Percentiles rank a stretch among this genome's conserved stretches.
phyloP scores from a whole-genome alignment of 2,797 vertebrate genomes.

The Onychomys leucogaster region DNA sequence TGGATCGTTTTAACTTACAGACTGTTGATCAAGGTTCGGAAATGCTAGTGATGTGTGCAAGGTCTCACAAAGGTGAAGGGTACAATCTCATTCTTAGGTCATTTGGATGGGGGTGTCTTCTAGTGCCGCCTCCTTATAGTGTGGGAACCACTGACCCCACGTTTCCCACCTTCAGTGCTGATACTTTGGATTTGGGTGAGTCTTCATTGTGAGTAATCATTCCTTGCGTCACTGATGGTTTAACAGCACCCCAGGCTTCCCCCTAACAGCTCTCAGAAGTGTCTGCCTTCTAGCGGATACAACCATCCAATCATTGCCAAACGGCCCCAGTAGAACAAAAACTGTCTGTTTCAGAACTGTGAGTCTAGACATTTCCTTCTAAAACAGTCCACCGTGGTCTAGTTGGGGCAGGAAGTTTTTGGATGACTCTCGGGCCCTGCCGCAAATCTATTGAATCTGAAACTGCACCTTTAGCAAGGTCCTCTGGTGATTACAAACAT shows the following conservation, averaged over 20 bases:
- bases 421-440: not conserved
- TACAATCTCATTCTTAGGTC: rapidly evolving
- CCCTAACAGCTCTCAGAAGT: not conserved
- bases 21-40: rapidly evolving
- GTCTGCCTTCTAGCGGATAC: not conserved
- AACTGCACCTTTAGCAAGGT: not conserved
- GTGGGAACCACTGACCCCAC: not conserved
- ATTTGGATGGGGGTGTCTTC: not conserved
- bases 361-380: constrained; percentile 24
- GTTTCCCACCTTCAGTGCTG: not conserved
- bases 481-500: not conserved
- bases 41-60: not conserved
- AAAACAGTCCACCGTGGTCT: not conserved
- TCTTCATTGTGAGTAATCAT: not conserved
- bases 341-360: not conserved
- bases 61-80: not conserved
- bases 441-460: not conserved
- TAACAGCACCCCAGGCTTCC: not conserved
- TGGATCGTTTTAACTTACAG: not conserved
- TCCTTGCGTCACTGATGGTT: not conserved
- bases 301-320: not conserved
- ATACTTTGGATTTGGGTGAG: not conserved
- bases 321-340: not conserved
- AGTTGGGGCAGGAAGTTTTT: not conserved
- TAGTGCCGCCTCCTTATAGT: not conserved